A percentile compares a stretch with the other conserved stretches of the same genome.
phyloP scores from a whole-genome alignment of 2,888 invertebrate species.

The Oligia strigilis region DNA sequence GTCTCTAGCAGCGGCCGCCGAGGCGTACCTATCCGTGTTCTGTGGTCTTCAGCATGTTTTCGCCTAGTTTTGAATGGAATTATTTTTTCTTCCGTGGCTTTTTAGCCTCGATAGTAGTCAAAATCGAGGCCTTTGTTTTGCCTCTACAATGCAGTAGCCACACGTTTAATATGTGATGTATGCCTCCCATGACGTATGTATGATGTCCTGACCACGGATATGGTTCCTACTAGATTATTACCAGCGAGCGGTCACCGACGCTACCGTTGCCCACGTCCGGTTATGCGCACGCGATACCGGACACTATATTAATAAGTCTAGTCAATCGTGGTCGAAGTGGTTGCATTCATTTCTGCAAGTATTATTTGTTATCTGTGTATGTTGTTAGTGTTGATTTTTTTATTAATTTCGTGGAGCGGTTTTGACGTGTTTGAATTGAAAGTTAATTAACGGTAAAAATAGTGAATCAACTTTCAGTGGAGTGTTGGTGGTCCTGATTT shows the following conservation, averaged over 20 bases:
- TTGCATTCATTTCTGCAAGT: conserved; percentile 47
- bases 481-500: neutral
- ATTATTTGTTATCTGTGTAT: conserved; percentile 4
- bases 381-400: neutral
- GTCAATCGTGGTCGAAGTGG: conserved; percentile 47
- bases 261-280: conserved; percentile 51
- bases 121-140: neutral
- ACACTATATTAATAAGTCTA: conserved; percentile 57
- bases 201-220: conserved; percentile 58
- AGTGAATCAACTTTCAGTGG: neutral
- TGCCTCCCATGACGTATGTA: conserved; percentile 42
- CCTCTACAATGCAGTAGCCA: neutral
- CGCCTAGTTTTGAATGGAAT: neutral
- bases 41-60: neutral
- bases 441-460: neutral
- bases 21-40: neutral
- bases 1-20: neutral
- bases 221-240: conserved; percentile 60
- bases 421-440: conserved; percentile 8
- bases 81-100: neutral
- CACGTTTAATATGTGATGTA: conserved; percentile 45
- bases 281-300: conserved; percentile 39
- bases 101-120: neutral
- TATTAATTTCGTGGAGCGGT: conserved; percentile 7
- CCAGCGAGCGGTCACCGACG: conserved; percentile 41